These are phyloP conservation scores for Alviniconcha strummeri DNA, from an alignment of 2,888 invertebrate genomes.

Conservation along the genomic window DNA sequence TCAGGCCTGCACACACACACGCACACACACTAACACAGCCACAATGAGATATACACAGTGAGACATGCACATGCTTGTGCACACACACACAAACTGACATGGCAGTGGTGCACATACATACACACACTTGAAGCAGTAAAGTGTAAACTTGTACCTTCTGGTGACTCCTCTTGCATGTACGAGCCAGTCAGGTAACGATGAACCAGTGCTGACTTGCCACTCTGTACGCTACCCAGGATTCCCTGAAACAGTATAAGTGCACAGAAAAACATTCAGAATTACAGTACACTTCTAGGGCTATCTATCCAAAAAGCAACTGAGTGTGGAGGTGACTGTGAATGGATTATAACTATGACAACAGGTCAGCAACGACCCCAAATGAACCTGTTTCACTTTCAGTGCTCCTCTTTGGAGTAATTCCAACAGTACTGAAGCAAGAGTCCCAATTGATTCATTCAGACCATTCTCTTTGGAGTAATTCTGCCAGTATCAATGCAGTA, in stretches of 20 bases:
- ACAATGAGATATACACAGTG: background rate
- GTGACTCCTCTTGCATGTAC: conserved; percentile 98
- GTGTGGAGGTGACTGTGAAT: too few relatives aligned
- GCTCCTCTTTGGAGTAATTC: too few relatives aligned
- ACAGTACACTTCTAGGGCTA: background rate
- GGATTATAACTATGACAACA: too few relatives aligned
- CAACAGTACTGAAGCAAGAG: too few relatives aligned
- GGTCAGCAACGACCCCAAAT: too few relatives aligned
- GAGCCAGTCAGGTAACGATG: conserved; percentile 98
- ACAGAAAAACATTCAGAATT: background rate
- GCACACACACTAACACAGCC: too few relatives aligned
- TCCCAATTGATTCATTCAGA: too few relatives aligned
- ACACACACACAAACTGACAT: conserved; percentile 3
- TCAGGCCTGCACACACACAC: too few relatives aligned
- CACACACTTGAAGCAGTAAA: background rate
- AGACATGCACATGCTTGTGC: background rate
- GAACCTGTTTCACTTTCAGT: too few relatives aligned
- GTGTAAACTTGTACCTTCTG: conserved; percentile 81
- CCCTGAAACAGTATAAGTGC: conserved; percentile 76
- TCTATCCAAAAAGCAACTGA: too few relatives aligned
- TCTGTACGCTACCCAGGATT: conserved; percentile 94
- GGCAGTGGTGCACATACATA: background rate
- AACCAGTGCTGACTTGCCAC: conserved; percentile 97
- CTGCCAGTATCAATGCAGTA: too few relatives aligned
- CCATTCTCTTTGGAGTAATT: too few relatives aligned